Conservation (phyloP, 2,888 invertebrate genomes). For the Lissocephala sabroskyi region DNA sequence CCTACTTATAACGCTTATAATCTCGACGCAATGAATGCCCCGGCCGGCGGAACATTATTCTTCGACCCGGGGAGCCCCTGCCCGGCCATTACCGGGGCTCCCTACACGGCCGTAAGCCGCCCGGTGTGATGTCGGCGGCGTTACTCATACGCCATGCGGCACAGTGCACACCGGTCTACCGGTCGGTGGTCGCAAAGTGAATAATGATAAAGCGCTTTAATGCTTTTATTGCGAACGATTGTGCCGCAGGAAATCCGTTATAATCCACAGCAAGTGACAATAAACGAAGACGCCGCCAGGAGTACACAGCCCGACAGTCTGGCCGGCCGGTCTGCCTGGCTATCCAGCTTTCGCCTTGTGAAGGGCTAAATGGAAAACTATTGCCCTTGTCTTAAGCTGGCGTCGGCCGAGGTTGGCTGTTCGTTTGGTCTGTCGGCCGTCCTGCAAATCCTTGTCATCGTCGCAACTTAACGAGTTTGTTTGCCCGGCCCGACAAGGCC, state of each 20-base stretch:
- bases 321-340: slow-evolving; percentile 5
- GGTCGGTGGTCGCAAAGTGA: slow-evolving; percentile 61
- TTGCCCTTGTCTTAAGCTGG: slow-evolving; percentile 31
- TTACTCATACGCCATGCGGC: slow-evolving; percentile 41
- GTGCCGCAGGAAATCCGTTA: slow-evolving; percentile 56
- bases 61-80: slow-evolving; percentile 4
- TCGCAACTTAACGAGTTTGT: slow-evolving; percentile 16
- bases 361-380: slow-evolving; percentile 48
- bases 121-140: neutral
- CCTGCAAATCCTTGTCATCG: slow-evolving; percentile 31
- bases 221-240: slow-evolving; percentile 66
- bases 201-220: slow-evolving; percentile 66
- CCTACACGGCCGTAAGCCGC: neutral
- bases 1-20: slow-evolving; percentile 55
- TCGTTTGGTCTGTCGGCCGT: neutral
- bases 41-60: slow-evolving; percentile 6
- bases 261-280: slow-evolving; percentile 65
- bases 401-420: neutral
- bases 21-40: slow-evolving; percentile 36
- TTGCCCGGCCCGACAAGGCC: neutral
- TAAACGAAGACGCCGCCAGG: slow-evolving; percentile 45
- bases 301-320: slow-evolving; percentile 4
- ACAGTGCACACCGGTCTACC: slow-evolving; percentile 36
- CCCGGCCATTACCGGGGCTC: neutral
- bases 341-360: no score